These are phyloP conservation scores for Fragum fragum DNA, from an alignment of 2,888 invertebrate species.

Conservation along the genomic window DNA sequence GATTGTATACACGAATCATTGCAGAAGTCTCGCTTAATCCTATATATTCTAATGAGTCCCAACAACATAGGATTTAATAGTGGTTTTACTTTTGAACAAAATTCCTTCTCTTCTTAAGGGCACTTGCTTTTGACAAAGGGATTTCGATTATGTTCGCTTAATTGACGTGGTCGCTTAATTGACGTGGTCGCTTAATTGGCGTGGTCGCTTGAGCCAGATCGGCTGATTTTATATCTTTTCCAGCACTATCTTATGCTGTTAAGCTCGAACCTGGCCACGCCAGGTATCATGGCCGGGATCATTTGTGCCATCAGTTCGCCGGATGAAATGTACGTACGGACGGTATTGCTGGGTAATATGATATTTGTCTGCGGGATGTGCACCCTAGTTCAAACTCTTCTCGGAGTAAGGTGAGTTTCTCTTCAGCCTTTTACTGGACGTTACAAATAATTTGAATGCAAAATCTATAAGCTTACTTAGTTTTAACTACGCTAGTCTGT, in stretches of 20 bases:
- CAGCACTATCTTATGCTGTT: constrained; percentile 90
- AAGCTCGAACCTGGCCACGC: constrained; percentile 92
- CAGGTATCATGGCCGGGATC: constrained; percentile 91
- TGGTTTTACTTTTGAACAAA: not conserved
- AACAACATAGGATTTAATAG: no score
- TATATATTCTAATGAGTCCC: not conserved
- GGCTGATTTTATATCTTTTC: not conserved
- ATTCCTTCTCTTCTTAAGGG: not conserved
- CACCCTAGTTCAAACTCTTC: constrained; percentile 83
- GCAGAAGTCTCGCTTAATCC: not conserved
- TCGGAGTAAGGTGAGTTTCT: constrained; percentile 83
- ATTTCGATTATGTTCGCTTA: no score
- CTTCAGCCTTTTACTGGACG: no score
- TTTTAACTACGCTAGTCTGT: no score
- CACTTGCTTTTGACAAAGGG: not conserved
- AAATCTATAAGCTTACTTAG: no score
- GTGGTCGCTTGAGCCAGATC: no score
- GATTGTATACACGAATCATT: no score
- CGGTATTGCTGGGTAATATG: constrained; percentile 83
- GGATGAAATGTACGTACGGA: constrained; percentile 78
- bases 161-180: no score
- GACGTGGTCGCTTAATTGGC: no score
- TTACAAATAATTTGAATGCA: no score
- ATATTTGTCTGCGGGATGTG: constrained; percentile 85
- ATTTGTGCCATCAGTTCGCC: constrained; percentile 91